Percentiles rank a stretch among this genome's conserved stretches.
Conservation (phyloP, 1,140 invertebrate species). For the Microplitis mediator region DNA sequence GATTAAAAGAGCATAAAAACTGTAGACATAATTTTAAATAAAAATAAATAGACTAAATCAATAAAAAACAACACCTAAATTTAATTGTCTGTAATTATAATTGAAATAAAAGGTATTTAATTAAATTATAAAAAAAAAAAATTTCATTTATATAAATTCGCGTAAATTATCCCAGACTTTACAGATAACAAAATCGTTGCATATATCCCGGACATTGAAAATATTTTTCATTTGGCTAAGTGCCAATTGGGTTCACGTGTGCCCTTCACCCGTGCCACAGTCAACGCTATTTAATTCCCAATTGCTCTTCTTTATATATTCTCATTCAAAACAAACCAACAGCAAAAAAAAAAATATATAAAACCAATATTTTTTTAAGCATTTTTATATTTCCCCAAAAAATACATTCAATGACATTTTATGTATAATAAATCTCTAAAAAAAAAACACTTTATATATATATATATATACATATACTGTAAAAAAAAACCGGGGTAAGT, state of each 20-base stretch:
- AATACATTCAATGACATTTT: background rate
- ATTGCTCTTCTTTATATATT: constrained; percentile 49
- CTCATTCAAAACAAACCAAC: constrained; percentile 9
- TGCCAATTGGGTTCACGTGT: constrained; percentile 55
- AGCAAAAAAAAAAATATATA: constrained; percentile 2
- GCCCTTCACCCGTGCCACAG: constrained; percentile 57
- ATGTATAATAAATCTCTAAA: background rate
- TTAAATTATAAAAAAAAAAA: background rate
- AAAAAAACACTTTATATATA: no score
- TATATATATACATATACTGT: no score
- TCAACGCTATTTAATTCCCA: constrained; percentile 52
- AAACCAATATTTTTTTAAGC: background rate
- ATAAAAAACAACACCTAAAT: background rate
- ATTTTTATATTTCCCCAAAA: no score
- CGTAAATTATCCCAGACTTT: background rate
- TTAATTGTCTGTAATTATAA: background rate
- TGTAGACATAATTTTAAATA: background rate
- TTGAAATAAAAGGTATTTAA: background rate
- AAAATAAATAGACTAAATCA: background rate
- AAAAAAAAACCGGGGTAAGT: no score
- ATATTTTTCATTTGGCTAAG: constrained; percentile 56
- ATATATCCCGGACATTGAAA: constrained; percentile 50
- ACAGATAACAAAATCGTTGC: constrained; percentile 1
- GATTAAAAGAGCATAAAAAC: no score
- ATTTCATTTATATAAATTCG: background rate